Base-by-base conservation (phyloP, 92 coral and sea anemone species). In the Phenganax marumi region DNA sequence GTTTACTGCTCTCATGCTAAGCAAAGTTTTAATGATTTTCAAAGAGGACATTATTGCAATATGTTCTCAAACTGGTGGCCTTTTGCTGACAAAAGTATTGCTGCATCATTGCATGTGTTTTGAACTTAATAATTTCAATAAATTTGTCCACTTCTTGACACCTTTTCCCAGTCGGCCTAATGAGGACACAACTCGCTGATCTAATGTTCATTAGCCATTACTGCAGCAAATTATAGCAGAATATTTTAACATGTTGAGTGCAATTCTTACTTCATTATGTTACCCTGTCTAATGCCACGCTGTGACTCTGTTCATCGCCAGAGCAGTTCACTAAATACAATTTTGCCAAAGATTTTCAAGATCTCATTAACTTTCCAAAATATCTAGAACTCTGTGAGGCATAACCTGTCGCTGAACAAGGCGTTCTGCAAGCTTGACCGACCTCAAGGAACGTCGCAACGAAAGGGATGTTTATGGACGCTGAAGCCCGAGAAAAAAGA, bases 401-500 rank as follows among this genome's bases (percentile, higher is more conserved):
- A 95, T 79, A 95, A 95, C 75, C 80, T 96, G 68, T 96, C 99
- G 7, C 88, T 96, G 55, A 96, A 96, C 87, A 96, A 96, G 89
- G 99, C 99, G 24, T 96, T 96, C 85, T 96, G 99, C 85, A 96
- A 96, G 84, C 84, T 96, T 12, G 99, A 96, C 62, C 88, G 99
- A 19, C 99, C 99, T 6, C 99, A 96, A 76, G 99, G 99, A 50
- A 97, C 99, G 3, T 96, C 99, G 2, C 99, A 96, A 90, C 80
- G 99, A 61, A 96, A 96, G 78, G 99, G 99, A 71, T 96, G 99
- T 26, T 84, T 96, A 14, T 96, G 99, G 99, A 92, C 99, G 2
- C 85, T 96, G 11, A 92, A 93, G 84, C 99, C 99, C 0, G 99
- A 96, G 84, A 89, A 95, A 61, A 89, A 91, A 55, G 99, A 93